These are phyloP conservation scores for Seladonia tumulorum DNA, from an alignment of 2,888 invertebrate species.

Conservation along the genomic window DNA sequence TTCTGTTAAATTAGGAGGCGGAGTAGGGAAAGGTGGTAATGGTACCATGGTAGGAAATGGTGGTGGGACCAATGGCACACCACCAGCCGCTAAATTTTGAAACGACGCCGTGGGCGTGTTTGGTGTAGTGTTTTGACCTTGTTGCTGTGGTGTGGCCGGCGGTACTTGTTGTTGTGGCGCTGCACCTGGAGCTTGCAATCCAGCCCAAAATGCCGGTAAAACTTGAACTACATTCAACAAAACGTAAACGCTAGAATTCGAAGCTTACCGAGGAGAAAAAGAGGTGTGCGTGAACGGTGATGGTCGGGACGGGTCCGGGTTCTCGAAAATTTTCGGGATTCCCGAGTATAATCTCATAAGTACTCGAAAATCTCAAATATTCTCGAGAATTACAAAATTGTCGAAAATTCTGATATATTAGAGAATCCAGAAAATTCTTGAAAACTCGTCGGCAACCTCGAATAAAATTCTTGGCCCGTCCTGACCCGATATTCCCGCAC, in stretches of 20 bases:
- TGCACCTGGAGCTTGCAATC: constrained; percentile 73
- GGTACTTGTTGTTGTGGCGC: constrained; percentile 70
- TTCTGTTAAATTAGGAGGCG: constrained; percentile 90
- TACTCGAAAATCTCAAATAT: too few species aligned
- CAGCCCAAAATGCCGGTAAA: constrained; percentile 77
- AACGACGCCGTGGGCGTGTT: constrained; percentile 70
- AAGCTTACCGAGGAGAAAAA: background rate
- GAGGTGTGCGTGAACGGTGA: background rate
- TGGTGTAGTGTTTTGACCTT: constrained; percentile 60
- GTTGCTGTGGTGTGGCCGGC: constrained; percentile 65
- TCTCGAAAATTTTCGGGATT: too few species aligned
- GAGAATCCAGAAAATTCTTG: background rate
- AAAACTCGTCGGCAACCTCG: background rate
- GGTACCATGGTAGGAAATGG: constrained; percentile 86
- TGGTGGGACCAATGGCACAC: constrained; percentile 84
- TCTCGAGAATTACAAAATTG: too few species aligned
- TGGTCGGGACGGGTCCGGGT: too few species aligned
- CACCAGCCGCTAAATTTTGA: constrained; percentile 75
- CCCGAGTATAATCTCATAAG: too few species aligned
- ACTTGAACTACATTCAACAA: constrained; percentile 69
- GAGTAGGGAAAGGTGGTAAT: constrained; percentile 90
- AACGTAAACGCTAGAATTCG: constrained; percentile 10
- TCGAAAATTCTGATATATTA: too few species aligned
- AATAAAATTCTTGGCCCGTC: background rate
- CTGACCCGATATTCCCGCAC: background rate